phyloP scores from a whole-genome alignment of 1,140 invertebrate genomes.

The Pseudomyrmex sp. region DNA sequence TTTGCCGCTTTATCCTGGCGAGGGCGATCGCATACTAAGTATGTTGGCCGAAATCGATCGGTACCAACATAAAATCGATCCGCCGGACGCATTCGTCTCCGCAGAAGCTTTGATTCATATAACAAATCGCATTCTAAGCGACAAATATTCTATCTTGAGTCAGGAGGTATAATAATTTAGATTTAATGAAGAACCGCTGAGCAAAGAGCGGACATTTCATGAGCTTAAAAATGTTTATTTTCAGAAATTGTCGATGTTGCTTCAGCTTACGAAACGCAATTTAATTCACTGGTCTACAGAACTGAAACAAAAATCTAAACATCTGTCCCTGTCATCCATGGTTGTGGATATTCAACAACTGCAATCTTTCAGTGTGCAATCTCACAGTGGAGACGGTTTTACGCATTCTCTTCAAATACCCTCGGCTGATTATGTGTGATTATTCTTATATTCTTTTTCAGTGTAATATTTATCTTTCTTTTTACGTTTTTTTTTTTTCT shows the following conservation, averaged over 20 bases:
- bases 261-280: constrained; percentile 78
- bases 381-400: constrained; percentile 69
- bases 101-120: constrained; percentile 84
- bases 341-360: constrained; percentile 77
- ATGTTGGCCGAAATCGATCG: constrained; percentile 84
- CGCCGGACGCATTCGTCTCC: constrained; percentile 78
- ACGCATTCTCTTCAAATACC: constrained; percentile 79
- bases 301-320: constrained; percentile 64
- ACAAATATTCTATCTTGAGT: constrained; percentile 84
- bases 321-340: constrained; percentile 74
- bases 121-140: constrained; percentile 84
- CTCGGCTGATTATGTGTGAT: constrained; percentile 78
- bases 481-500: background rate
- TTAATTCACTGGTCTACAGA: constrained; percentile 76
- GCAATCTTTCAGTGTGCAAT: constrained; percentile 72
- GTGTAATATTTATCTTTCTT: background rate
- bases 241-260: constrained; percentile 79
- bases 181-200: background rate
- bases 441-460: constrained; percentile 4
- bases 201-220: background rate
- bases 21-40: constrained; percentile 85
- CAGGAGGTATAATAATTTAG: constrained; percentile 80
- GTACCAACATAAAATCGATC: constrained; percentile 83
- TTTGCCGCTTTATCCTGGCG: constrained; percentile 86
- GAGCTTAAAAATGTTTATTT: constrained; percentile 40